These are phyloP conservation scores for Lepeophtheirus nordmannii DNA, from an alignment of 2,888 invertebrate genomes.

Conservation along the genomic window DNA sequence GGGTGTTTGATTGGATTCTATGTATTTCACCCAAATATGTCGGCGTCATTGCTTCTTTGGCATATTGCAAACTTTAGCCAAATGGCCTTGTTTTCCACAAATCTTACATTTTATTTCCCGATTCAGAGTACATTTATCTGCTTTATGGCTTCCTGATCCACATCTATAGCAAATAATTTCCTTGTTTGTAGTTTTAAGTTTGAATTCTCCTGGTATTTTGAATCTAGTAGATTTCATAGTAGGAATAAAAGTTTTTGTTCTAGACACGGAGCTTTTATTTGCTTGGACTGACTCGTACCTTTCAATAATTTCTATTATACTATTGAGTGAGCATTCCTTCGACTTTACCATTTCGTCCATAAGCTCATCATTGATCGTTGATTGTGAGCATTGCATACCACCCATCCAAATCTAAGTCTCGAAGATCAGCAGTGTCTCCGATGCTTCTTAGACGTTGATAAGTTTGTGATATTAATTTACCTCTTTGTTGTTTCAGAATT, in stretches of 20 bases:
- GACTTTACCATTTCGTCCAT: neutral
- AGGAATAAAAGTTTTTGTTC: neutral
- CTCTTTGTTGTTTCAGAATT: neutral
- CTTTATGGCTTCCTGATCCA: neutral
- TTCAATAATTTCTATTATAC: neutral
- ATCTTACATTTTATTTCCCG: neutral
- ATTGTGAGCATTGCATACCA: constrained; percentile 1
- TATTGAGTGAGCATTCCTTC: neutral
- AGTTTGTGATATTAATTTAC: neutral
- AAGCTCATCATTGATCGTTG: neutral
- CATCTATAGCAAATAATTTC: neutral
- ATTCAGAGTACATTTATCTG: neutral
- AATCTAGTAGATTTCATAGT: neutral
- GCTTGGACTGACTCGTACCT: neutral
- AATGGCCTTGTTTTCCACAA: neutral
- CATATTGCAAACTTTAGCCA: neutral
- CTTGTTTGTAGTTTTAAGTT: neutral
- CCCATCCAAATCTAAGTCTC: neutral
- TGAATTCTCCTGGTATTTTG: neutral
- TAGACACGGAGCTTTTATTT: neutral
- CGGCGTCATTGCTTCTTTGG: neutral
- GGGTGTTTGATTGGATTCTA: neutral
- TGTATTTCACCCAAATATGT: neutral
- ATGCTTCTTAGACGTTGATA: neutral
- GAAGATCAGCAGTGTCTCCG: neutral